Percentiles rank a stretch among this genome's conserved stretches.
Conservation (phyloP, 2,113 vertebrate species). For the Silurus meridionalis region DNA sequence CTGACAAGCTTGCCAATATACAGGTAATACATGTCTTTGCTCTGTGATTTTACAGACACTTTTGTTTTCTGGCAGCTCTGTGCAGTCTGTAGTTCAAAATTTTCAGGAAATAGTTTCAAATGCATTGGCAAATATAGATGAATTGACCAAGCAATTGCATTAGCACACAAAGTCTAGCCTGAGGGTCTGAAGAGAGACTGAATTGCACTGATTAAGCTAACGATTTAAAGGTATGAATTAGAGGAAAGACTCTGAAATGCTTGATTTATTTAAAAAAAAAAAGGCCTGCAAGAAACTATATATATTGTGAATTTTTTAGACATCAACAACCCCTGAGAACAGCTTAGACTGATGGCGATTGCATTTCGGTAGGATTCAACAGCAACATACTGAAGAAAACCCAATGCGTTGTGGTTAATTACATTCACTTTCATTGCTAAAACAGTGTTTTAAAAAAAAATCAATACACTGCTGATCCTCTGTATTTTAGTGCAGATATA, state of each 20-base stretch:
- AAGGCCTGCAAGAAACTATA: too few species aligned
- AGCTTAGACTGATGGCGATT: background rate
- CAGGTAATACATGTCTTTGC: background rate
- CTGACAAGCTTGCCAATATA: background rate
- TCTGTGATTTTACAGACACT: background rate
- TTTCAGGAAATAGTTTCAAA: background rate
- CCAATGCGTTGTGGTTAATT: background rate
- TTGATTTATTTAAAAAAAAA: too few species aligned
- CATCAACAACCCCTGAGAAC: background rate
- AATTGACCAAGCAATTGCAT: background rate
- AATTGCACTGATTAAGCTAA: background rate
- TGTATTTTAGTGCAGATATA: background rate
- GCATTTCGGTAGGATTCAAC: background rate
- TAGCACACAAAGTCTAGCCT: too few species aligned
- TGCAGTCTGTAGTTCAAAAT: background rate
- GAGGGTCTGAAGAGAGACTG: background rate
- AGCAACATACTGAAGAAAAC: background rate
- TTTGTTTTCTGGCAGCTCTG: background rate
- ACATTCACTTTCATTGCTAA: background rate
- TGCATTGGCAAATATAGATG: background rate
- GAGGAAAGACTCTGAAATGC: background rate
- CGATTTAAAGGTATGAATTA: background rate
- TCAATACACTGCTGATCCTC: background rate
- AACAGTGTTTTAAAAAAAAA: background rate
- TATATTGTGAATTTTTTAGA: too few species aligned